Evolutionary conservation across 2,888 invertebrate genomes (phyloP).

Genomic region (Dermolepida albohirtum): DNA sequence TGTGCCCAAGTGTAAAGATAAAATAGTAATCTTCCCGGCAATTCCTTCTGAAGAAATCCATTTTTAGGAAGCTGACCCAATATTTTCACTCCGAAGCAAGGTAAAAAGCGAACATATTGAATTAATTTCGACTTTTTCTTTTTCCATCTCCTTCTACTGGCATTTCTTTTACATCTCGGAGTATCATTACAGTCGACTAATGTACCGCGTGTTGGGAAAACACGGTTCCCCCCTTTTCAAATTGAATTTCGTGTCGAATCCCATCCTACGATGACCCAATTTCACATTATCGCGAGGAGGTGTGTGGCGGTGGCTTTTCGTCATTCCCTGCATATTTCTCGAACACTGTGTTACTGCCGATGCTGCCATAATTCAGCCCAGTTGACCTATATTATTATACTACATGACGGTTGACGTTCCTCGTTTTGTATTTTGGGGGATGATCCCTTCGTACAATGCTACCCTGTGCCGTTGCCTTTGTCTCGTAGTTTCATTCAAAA

Average conservation of each 20-base stretch:
- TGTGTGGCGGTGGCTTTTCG: conserved; percentile 19
- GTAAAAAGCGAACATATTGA: conserved; percentile 7
- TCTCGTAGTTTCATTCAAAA: conserved; percentile 12
- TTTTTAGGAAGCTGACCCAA: background rate
- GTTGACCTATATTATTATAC: conserved; percentile 42
- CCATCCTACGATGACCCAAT: conserved; percentile 29
- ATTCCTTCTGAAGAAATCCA: background rate
- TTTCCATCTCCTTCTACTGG: too few relatives aligned
- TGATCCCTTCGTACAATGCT: conserved; percentile 5
- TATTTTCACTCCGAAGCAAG: conserved; percentile 7
- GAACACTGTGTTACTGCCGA: conserved; percentile 26
- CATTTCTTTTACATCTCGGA: too few relatives aligned
- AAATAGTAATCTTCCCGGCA: too few relatives aligned
- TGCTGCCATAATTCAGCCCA: conserved; percentile 25
- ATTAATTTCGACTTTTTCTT: conserved; percentile 13
- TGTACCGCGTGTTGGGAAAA: conserved; percentile 1
- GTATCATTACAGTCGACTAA: conserved; percentile 13
- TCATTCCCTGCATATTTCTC: conserved; percentile 40
- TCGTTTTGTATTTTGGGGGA: background rate
- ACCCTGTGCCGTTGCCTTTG: conserved; percentile 7
- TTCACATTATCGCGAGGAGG: conserved; percentile 20
- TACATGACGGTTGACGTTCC: conserved; percentile 27
- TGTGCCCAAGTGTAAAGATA: too few relatives aligned
- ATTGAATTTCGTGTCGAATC: conserved; percentile 28
- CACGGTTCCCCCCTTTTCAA: conserved; percentile 4